phyloP scores from a whole-genome alignment of 2,888 invertebrate genomes.

The Barypeithes pellucidus region DNA sequence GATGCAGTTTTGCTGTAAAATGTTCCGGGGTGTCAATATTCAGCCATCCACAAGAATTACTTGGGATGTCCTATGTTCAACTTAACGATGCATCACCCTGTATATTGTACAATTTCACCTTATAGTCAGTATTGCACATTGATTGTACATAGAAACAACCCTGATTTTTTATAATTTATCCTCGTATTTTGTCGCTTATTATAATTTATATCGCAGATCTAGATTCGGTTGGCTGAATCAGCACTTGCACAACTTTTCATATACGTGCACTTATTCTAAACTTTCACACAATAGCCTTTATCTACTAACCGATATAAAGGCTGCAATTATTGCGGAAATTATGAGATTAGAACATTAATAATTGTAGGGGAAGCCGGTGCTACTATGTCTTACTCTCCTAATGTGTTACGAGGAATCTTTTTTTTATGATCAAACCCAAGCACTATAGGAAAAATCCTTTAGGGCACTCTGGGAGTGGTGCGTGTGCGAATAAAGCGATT shows the following conservation, averaged over 20 bases:
- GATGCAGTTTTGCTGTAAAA: no score
- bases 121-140: not conserved
- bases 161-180: slow-evolving; percentile 19
- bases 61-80: no score
- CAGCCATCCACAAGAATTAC: no score
- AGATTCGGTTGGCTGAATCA: slow-evolving; percentile 30
- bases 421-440: no score
- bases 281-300: slow-evolving; percentile 46
- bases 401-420: no score
- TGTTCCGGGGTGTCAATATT: no score
- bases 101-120: not conserved
- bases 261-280: slow-evolving; percentile 43
- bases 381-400: no score
- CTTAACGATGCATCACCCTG: no score
- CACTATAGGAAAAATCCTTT: no score
- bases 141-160: slow-evolving; percentile 15
- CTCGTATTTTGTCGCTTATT: slow-evolving; percentile 20
- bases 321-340: slow-evolving; percentile 28
- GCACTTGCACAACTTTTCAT: slow-evolving; percentile 40
- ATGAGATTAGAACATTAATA: slow-evolving; percentile 10
- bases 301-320: slow-evolving; percentile 43
- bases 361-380: not conserved
- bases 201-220: slow-evolving; percentile 23
- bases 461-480: no score
- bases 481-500: no score